Evolutionary conservation across 2,113 vertebrate species (phyloP).

Genomic region (Xiphorhynchus elegans): DNA sequence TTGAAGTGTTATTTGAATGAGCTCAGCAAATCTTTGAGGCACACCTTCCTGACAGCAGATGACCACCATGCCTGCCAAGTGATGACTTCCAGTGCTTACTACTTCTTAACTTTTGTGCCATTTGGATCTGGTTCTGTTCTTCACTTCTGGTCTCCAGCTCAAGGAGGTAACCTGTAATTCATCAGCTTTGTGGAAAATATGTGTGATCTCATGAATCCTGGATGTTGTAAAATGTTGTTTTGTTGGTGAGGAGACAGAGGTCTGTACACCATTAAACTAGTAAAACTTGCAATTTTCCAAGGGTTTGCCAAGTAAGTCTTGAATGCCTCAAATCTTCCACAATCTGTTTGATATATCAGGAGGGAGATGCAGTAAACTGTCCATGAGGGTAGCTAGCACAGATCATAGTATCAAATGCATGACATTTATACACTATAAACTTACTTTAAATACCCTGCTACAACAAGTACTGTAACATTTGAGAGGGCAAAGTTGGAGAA

Average conservation of each 20-base stretch:
- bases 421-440: conserved; percentile 8
- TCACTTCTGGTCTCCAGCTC: background rate
- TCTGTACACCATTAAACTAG: conserved; percentile 51
- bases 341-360: conserved; percentile 41
- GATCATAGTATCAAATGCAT: background rate
- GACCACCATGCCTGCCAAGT: background rate
- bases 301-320: conserved; percentile 52
- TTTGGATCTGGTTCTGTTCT: background rate
- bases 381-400: background rate
- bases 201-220: conserved; percentile 57
- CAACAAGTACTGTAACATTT: conserved; percentile 26
- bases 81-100: background rate
- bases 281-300: conserved; percentile 39
- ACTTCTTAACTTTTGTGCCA: background rate
- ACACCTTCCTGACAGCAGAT: background rate
- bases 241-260: conserved; percentile 39
- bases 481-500: conserved; percentile 13
- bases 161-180: conserved; percentile 31
- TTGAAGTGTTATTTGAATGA: background rate
- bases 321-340: conserved; percentile 18
- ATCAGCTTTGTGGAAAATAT: conserved; percentile 35
- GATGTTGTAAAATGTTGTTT: conserved; percentile 23
- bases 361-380: conserved; percentile 30
- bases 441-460: conserved; percentile 42
- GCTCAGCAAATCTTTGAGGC: background rate